Evolutionary conservation across 2,113 vertebrate genomes (phyloP), one percentile per base, ranked within the genome.

Genomic region (Zapornia atra): DNA sequence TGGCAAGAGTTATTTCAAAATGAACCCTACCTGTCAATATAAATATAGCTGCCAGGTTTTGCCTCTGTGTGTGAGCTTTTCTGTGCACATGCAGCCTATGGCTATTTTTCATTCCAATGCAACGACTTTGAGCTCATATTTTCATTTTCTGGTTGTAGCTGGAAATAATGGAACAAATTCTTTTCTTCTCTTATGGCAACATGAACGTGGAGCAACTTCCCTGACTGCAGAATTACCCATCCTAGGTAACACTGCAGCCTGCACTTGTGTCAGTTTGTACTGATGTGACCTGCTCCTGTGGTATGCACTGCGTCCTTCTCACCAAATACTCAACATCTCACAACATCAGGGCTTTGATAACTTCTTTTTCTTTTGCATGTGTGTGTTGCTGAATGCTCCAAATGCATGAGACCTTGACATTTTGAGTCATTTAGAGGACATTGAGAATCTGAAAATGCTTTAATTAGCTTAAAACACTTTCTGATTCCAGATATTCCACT

Each of bases 381-480:
- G 13, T 75, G 12, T 91, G 25, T 91, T 66, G 53, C 70, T 59
- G 26, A 87, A 88, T 93, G 69, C 66, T 93, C 69, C 69, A 89
- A 31, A 86, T 73, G 68, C 46, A 78, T 92, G 78, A 63, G 66
- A 65, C 46, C 71, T 96, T 95, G 92, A 76, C 40, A 86, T 79
- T 94, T 95, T 44, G 72, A 40, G 65, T 93, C 72, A 93, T 96
- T 97, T 94, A 95, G 75, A 96, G 44, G 51, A 90, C 54, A 60
- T 7, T 50, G 18, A 54, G 77, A 80, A 79, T 81, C 50, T 87
- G 59, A 86, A 94, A 92, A 79, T 78, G 63, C 50, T 97, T 93
- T 94, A 89, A 96, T 95, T 95, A 86, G 51, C 91, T 97, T 91
- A 92, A 92, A 96, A 53, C 9, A 19, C 73, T 86, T 94, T 75